Evolutionary conservation across 2,113 vertebrate species (phyloP).

Genomic region (Piprites chloris): DNA sequence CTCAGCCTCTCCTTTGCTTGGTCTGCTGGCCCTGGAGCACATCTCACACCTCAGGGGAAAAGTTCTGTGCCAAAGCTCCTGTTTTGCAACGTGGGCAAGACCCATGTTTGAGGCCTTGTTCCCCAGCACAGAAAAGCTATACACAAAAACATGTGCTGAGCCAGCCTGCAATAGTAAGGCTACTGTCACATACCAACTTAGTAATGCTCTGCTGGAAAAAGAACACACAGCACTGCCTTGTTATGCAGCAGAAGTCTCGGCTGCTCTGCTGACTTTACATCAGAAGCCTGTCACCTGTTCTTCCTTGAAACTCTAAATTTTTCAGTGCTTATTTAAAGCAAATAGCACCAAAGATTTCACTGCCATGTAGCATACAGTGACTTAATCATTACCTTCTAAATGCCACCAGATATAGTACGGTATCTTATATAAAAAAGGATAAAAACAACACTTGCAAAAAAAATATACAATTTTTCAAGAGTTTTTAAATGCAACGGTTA

Average conservation of each 20-base stretch:
- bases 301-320: neutral
- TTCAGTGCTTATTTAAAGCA: neutral
- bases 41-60: neutral
- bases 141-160: neutral
- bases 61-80: neutral
- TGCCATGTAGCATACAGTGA: neutral
- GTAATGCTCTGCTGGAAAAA: neutral
- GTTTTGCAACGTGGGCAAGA: accelerated
- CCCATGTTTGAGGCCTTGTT: neutral
- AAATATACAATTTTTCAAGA: neutral
- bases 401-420: neutral
- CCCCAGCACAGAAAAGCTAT: neutral
- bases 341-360: neutral
- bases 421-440: neutral
- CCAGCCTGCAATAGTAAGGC: neutral
- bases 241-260: neutral
- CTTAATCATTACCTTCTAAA: neutral
- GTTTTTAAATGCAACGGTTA: neutral
- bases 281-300: neutral
- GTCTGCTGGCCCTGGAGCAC: neutral
- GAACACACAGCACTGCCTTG: neutral
- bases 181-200: neutral
- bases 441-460: neutral
- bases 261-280: neutral
- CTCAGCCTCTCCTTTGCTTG: accelerated